Evolutionary conservation across 1,140 invertebrate species (phyloP), one percentile per base, ranked within the genome.

Genomic region (Steinernema feltiae): DNA sequence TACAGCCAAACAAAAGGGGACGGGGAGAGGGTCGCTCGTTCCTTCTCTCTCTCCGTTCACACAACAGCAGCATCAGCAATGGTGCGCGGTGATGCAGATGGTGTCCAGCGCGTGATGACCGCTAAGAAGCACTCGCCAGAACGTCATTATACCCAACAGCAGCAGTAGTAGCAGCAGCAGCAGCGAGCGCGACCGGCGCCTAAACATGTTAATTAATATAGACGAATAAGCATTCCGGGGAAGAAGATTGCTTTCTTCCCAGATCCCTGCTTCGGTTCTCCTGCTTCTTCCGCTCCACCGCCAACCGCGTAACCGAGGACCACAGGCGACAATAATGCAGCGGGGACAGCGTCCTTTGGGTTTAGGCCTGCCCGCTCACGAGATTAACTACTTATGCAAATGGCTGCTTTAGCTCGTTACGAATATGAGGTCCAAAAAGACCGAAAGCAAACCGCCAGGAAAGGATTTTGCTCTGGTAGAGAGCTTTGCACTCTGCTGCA

Each of bases 171-270:
- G n/a, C n/a, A n/a, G n/a, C n/a, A n/a, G n/a, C n/a, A 63, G 53
- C 12, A 27, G 53, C 3, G 53, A 3, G 53, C 53, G 53, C 24
- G 53, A 63, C 53, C 12, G 53, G 53, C 53, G 53, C 7, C 53
- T 63, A 63, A 63, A 63, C 53, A 63, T 63, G 53, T 63, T 63
- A 63, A 63, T 63, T 63, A 63, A 63, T 63, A 63, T 63, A 63
- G 53, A 63, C 53, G 53, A 63, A 63, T 63, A 63, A 15, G 53
- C 53, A 27, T 12, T 17, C 12, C 35, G 7, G 53, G 53, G 24
- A 63, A 63, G 53, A 63, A 63, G 53, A 63, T 63, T 63, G 53
- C 53, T 63, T 17, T 63, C 35, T 7, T 7, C 24, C 24, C 53
- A 15, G 7, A 63, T 63, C 53, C 53, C 53, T 21, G 53, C 35